Percentiles rank a stretch among this genome's conserved stretches.
Evolutionary conservation across 2,797 vertebrate genomes (phyloP).

Genomic region (Poecilia velifera): DNA sequence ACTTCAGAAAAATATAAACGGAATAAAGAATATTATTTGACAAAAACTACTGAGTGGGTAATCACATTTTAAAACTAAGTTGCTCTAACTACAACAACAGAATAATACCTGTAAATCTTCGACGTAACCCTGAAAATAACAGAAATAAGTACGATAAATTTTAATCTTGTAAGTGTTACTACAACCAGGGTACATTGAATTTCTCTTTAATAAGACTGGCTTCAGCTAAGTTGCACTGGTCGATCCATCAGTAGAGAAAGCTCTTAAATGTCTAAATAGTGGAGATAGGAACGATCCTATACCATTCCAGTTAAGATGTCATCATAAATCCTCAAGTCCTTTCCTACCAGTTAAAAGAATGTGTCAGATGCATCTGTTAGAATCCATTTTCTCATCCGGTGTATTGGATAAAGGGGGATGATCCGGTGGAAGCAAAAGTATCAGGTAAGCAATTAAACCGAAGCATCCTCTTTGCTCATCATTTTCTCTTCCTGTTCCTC

Average conservation of each 20-base stretch:
- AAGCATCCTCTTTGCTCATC: conserved; percentile 59
- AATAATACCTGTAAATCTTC: not conserved
- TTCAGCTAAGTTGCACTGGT: not conserved
- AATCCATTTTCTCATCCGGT: conserved; percentile 60
- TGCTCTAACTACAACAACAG: not conserved
- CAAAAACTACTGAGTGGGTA: not conserved
- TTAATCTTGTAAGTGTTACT: conserved; percentile 7
- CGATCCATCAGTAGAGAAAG: conserved; percentile 19
- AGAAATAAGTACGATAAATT: not conserved
- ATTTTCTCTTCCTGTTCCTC: conserved; percentile 46
- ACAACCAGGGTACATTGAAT: conserved; percentile 18
- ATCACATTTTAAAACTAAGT: not conserved
- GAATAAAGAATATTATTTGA: not conserved
- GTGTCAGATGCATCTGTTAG: conserved; percentile 42
- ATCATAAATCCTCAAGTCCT: conserved; percentile 50
- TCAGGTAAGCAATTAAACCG: conserved; percentile 76
- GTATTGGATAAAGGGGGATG: conserved; percentile 58
- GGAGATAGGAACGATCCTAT: conserved; percentile 29
- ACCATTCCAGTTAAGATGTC: conserved; percentile 47
- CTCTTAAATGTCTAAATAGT: conserved; percentile 26
- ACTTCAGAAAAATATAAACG: not conserved
- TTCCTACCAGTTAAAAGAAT: conserved; percentile 42
- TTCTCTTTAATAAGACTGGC: conserved; percentile 8
- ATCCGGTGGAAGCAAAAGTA: conserved; percentile 67
- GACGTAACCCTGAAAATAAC: not conserved